A percentile compares a stretch with the other conserved stretches of the same genome.
These are phyloP conservation scores for Sesia bembeciformis DNA, from an alignment of 2,888 invertebrate genomes.

Conservation along the genomic window DNA sequence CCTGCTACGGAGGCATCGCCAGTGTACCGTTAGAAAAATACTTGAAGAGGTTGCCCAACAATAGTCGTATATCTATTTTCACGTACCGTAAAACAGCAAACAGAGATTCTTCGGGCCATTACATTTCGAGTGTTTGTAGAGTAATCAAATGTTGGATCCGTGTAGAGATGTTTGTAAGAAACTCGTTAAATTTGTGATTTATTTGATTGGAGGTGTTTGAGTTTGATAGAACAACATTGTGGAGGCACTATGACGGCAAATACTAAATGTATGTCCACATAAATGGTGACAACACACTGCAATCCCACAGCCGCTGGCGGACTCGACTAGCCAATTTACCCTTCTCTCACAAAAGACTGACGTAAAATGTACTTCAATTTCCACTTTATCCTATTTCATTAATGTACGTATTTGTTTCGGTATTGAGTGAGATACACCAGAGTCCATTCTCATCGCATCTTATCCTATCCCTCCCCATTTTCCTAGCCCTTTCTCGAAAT, in stretches of 20 bases:
- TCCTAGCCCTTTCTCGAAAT: no score
- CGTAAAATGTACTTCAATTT: no score
- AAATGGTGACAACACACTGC: no score
- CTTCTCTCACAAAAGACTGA: no score
- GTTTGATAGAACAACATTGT: conserved; percentile 31
- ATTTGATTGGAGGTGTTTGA: conserved; percentile 53
- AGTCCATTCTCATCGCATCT: no score
- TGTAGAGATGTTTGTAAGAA: conserved; percentile 57
- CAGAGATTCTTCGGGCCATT: conserved; percentile 57
- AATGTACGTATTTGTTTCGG: no score
- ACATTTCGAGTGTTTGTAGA: conserved; percentile 62
- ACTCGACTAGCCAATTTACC: no score
- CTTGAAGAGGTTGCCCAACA: conserved; percentile 39
- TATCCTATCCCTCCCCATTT: no score
- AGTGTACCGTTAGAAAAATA: conserved; percentile 53
- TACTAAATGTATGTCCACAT: no score
- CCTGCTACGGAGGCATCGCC: conserved; percentile 39
- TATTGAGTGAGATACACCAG: no score
- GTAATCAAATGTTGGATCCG: conserved; percentile 50
- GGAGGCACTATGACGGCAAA: not conserved
- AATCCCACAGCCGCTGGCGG: no score
- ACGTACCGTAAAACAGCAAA: conserved; percentile 52
- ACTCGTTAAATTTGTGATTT: conserved; percentile 60
- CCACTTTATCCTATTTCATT: no score
- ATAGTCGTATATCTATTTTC: conserved; percentile 35